These are phyloP conservation scores for Montipora sp. DNA, from an alignment of 64 coral and sea anemone genomes.

Conservation along the genomic window DNA sequence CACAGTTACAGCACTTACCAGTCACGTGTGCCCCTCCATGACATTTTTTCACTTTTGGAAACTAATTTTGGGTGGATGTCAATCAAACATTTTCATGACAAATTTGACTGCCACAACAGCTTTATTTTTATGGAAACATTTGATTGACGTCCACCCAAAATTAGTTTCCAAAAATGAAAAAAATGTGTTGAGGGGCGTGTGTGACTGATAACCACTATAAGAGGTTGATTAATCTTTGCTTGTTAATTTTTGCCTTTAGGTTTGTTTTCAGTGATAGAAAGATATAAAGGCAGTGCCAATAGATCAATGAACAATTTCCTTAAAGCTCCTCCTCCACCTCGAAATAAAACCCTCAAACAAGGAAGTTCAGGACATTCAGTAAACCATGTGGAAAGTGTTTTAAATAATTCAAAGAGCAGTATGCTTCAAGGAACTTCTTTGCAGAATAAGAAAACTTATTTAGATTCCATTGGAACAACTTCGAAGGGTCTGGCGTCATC, in stretches of 20 bases:
- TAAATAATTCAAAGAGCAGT: conserved; percentile 49
- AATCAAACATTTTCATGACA: too few relatives aligned
- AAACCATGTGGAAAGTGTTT: conserved; percentile 57
- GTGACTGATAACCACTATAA: too few relatives aligned
- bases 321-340: conserved; percentile 87
- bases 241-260: conserved; percentile 3
- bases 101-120: too few relatives aligned
- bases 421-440: conserved; percentile 35
- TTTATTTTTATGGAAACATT: too few relatives aligned
- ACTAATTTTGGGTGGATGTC: too few relatives aligned
- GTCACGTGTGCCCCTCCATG: too few relatives aligned
- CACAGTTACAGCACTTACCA: too few relatives aligned
- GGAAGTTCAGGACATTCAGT: conserved; percentile 35
- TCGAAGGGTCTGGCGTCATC: not conserved
- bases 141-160: too few relatives aligned
- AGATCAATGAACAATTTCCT: conserved; percentile 87
- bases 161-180: too few relatives aligned
- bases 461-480: conserved; percentile 52
- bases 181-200: too few relatives aligned
- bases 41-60: too few relatives aligned
- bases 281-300: conserved; percentile 48
- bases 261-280: conserved; percentile 67
- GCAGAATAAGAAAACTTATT: conserved; percentile 48
- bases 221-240: not conserved
- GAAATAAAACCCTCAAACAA: conserved; percentile 82